Evolutionary conservation across 2,888 invertebrate species (phyloP), one percentile per base, ranked within the genome.

Genomic region (Atethmia centrago): DNA sequence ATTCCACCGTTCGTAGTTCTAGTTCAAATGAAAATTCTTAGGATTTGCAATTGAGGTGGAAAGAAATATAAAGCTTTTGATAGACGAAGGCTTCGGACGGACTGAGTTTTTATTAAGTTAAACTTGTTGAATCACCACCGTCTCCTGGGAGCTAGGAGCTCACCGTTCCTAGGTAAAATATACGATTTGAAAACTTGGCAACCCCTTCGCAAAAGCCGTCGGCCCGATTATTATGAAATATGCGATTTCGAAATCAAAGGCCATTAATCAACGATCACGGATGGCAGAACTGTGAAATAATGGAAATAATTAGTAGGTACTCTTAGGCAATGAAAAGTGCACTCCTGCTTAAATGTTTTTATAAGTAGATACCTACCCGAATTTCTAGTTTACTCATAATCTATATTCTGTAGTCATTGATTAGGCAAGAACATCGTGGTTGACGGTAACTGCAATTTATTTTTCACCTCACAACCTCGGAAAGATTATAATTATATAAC

Each of bases 91-190:
- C 62, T 88, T 84, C 71, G 64, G 31, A 84, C 69, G 56, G 84
- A 62, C 79, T 31, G 76, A 90, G 88, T 88, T 90, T 89, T 90
- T 90, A 90, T 90, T 89, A 89, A 89, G 87, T 90, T 89, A 82
- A 86, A 86, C 84, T 90, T 88, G 88, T 89, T 88, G 85, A 85
- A 90, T 88, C 86, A 83, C 86, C 81, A 76, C 78, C 75, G 70
- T 79, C 79, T 80, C 81, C 80, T 75, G 79, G 67, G 68, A 77
- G 83, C 77, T 71, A 42, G 63, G 66, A 66, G 76, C 79, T 86
- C 81, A 81, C 77, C 80, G 69, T 84, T 86, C 68, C 71, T 69
- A 71, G 74, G 77, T 79, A 79, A 82, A 85, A 76, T 77, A 76
- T 68, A 69, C 64, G 77, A 71, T 70, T 79, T 72, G 73, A 71